Evolutionary conservation across 2,797 vertebrate genomes (phyloP).

Genomic region (Coluber constrictor): DNA sequence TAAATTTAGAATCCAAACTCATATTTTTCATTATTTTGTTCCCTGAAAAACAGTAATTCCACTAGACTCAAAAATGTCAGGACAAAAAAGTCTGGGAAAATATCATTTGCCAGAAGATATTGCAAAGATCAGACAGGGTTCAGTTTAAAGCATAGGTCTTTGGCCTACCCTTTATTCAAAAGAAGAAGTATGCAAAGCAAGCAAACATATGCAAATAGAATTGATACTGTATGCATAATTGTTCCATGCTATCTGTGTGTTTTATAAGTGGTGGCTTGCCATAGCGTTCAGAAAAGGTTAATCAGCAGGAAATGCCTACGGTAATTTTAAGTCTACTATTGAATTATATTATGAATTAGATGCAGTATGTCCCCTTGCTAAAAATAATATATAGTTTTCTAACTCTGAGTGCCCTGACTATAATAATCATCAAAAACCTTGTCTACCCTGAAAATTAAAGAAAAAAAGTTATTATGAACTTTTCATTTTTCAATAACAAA

Average conservation of each 20-base stretch:
- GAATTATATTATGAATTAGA: slow-evolving; percentile 52
- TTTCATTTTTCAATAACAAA: slow-evolving; percentile 39
- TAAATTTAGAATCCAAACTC: not conserved
- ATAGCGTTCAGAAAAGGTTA: slow-evolving; percentile 32
- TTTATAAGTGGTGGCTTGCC: slow-evolving; percentile 60
- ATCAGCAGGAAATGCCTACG: slow-evolving; percentile 10
- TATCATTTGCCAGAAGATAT: not conserved
- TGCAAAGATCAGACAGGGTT: not conserved
- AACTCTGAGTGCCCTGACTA: slow-evolving; percentile 42
- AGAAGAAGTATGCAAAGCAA: slow-evolving; percentile 13
- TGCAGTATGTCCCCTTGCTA: slow-evolving; percentile 26
- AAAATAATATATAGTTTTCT: slow-evolving; percentile 47
- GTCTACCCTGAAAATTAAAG: slow-evolving; percentile 49
- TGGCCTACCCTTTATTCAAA: not conserved
- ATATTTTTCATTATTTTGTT: not conserved
- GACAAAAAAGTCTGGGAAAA: not conserved
- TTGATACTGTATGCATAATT: not conserved
- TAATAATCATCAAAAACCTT: slow-evolving; percentile 55
- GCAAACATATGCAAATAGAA: slow-evolving; percentile 10
- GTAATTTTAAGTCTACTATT: not conserved
- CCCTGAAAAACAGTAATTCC: not conserved
- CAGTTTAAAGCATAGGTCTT: not conserved
- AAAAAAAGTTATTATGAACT: slow-evolving; percentile 24
- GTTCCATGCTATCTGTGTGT: slow-evolving; percentile 7
- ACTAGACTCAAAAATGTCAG: not conserved